Evolutionary conservation across 2,113 vertebrate genomes (phyloP).

Genomic region (Natator depressus): DNA sequence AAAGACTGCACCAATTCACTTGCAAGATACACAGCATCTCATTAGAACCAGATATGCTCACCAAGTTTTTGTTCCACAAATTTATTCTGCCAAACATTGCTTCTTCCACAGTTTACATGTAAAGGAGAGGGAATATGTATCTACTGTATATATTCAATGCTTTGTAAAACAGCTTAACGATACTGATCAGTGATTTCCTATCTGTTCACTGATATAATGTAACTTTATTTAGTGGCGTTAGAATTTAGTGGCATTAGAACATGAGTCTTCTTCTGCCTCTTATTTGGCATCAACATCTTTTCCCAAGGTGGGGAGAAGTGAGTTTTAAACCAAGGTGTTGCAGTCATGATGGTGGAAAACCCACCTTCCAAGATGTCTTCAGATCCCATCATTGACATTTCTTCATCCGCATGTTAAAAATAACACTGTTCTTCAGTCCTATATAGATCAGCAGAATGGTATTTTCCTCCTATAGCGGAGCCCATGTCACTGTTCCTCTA

Average conservation of each 20-base stretch:
- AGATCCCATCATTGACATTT: not conserved
- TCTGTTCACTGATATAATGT: not conserved
- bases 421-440: not conserved
- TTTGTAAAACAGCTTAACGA: not conserved
- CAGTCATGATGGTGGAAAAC: not conserved
- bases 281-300: not conserved
- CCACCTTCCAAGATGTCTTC: not conserved
- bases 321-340: not conserved
- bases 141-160: not conserved
- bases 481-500: not conserved
- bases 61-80: not conserved
- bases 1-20: not conserved
- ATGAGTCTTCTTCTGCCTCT: not conserved
- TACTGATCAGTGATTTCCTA: not conserved
- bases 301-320: not conserved
- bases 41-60: not conserved
- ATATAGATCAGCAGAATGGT: not conserved
- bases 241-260: not conserved
- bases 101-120: not conserved
- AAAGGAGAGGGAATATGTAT: not conserved
- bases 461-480: not conserved
- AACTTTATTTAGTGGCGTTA: not conserved
- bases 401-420: not conserved
- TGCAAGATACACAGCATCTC: not conserved
- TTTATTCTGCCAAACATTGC: not conserved